Evolutionary conservation across 2,888 invertebrate species (phyloP), one percentile per base, ranked within the genome.

Genomic region (Microctonus hyperodae): DNA sequence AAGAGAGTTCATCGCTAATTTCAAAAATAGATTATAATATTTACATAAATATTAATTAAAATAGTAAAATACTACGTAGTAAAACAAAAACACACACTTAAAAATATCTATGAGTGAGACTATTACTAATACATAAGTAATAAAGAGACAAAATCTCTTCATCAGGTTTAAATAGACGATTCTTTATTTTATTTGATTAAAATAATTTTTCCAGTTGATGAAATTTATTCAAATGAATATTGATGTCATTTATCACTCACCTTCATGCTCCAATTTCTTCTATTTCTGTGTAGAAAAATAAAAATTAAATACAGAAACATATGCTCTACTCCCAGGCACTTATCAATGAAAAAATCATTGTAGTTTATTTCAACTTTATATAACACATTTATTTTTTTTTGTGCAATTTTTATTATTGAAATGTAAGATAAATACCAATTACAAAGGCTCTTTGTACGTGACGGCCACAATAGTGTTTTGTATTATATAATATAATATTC

Each of bases 361-460:
- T 37, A 59, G 25, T 44, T 33, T 23, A 6, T 58, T 37, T 58
- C 23, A 50, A 67, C 58, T 50, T 37, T 53, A 25, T 64, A 50
- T 64, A 60, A 28, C 56, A 25, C 44, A 11, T 40, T 68, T 56
- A 23, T 60, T 66, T 64, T 62, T 67, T 66, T 70, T 72, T 69
- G 67, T 72, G 74, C 70, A 69, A 71, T 74, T 69, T 82, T 83
- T 83, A 81, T 83, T 83, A 79, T 79, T 81, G 75, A 73, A 78
- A 81, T 79, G 80, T 79, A 81, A 80, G 80, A 81, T 83, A 81
- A 83, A 83, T 82, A 82, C 78, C 77, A 81, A 76, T 82, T 83
- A 82, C 83, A 83, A 82, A 83, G 82, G 81, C 80, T 83, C 81
- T 83, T 83, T 83, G 82, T 82, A 83, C 82, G 82, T 81, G 83